Evolutionary conservation across 2,888 invertebrate genomes (phyloP), one percentile per base, ranked within the genome.

Genomic region (Colostygia pectinataria): DNA sequence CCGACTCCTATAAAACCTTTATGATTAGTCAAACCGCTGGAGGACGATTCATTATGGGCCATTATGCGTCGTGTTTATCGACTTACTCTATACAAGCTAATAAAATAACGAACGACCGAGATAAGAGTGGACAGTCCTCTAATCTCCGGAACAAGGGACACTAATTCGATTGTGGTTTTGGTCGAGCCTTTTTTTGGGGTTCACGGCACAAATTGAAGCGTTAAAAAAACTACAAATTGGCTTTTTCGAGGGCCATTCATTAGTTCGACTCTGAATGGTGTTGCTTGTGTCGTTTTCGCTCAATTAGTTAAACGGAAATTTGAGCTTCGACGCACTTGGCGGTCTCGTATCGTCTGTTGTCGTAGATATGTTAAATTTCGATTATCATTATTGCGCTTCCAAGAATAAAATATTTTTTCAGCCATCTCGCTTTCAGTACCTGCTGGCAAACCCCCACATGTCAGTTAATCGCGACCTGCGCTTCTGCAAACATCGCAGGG

Each of bases 161-260:
- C 90, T 90, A 90, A 90, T 90, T 90, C 87, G 89, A 89, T 88
- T 90, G 90, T 90, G 90, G 90, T 90, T 89, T 89, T 80, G 84
- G 85, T 78, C 75, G 80, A 82, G 78, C 75, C 81, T 84, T 86
- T 86, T 87, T 90, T 61, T 84, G 76, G 83, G 81, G 80, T 86
- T 85, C 87, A 86, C 81, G 85, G 83, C 89, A 89, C 90, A 89
- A 89, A 89, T 88, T 89, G 86, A 86, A 82, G 89, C 80, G 83
- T 87, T 81, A 85, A 89, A 90, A 89, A 90, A 90, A 88, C 86
- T 87, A 89, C 88, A 88, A 90, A 90, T 87, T 87, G 87, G 74
- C 81, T 80, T 85, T 86, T 84, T 87, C 76, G 81, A 72, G 80
- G 77, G 73, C 71, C 88, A 90, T 90, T 90, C 90, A 88, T 89